These are phyloP conservation scores for Amphipyra berbera DNA, from an alignment of 2,888 invertebrate genomes.

Conservation along the genomic window DNA sequence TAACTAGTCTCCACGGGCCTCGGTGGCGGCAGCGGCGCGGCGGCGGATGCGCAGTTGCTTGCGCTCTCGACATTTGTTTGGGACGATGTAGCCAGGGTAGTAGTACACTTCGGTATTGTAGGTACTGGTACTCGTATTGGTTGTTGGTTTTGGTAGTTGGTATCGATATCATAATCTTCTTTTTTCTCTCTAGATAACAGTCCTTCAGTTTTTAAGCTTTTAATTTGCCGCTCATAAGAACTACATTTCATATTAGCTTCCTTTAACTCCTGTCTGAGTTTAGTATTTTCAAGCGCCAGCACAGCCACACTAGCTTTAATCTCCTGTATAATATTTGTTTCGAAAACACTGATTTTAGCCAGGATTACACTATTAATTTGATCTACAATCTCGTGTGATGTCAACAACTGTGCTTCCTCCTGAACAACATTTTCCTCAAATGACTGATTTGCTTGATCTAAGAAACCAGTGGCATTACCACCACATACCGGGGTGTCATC, in stretches of 20 bases:
- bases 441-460: neutral
- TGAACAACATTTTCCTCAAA: too few species aligned
- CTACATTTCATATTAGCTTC: conserved; percentile 15
- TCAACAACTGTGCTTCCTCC: neutral
- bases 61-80: too few species aligned
- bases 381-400: conserved; percentile 10
- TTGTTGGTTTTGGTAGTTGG: neutral
- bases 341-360: conserved; percentile 13
- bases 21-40: neutral
- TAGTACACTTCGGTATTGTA: neutral
- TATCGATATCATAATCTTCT: neutral
- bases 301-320: conserved; percentile 14
- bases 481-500: conserved; percentile 16
- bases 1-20: conserved; percentile 1
- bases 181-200: neutral
- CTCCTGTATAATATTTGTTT: conserved; percentile 11
- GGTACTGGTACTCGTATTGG: conserved; percentile 1
- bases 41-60: neutral
- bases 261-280: conserved; percentile 7
- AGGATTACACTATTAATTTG: conserved; percentile 9
- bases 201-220: neutral
- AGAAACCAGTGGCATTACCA: neutral
- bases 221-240: conserved; percentile 12
- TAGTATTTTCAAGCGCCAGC: conserved; percentile 7
- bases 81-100: neutral